Percentiles rank a stretch among this genome's conserved stretches.
phyloP scores from a whole-genome alignment of 1,140 invertebrate genomes.

The Drosophila orosa region DNA sequence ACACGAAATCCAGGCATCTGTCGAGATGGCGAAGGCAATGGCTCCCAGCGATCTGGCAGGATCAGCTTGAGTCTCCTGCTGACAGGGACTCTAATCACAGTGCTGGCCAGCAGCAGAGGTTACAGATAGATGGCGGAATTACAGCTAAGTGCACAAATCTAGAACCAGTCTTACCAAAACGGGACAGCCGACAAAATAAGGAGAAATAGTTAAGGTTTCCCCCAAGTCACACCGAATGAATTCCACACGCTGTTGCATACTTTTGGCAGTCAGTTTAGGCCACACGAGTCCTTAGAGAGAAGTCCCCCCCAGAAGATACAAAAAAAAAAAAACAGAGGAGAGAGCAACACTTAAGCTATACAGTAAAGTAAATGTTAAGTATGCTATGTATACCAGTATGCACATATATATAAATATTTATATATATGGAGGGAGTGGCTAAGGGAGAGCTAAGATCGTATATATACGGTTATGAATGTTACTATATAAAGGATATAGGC shows the following conservation, averaged over 20 bases:
- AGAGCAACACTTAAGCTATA: conserved; percentile 22
- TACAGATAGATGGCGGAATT: conserved; percentile 58
- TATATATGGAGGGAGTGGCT: not conserved
- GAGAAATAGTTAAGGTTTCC: conserved; percentile 61
- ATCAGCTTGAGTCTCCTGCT: conserved; percentile 31
- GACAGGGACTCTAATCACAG: conserved; percentile 33
- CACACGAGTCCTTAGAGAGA: conserved; percentile 19
- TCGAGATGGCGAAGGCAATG: conserved; percentile 53
- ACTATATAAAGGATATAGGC: conserved; percentile 42
- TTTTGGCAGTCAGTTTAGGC: conserved; percentile 39
- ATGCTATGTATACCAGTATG: conserved; percentile 53
- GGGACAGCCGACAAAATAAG: conserved; percentile 14
- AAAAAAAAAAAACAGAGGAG: not conserved
- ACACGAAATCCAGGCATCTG: conserved; percentile 70
- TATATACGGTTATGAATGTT: conserved; percentile 37
- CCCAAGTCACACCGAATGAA: conserved; percentile 40
- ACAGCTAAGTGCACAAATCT: conserved; percentile 56
- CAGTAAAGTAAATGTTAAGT: conserved; percentile 45
- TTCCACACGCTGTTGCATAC: conserved; percentile 54
- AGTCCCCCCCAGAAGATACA: too few species aligned
- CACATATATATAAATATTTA: conserved; percentile 16
- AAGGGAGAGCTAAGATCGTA: conserved; percentile 18
- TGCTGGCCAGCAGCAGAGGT: conserved; percentile 48
- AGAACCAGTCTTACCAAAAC: conserved; percentile 40
- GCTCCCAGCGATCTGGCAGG: conserved; percentile 10